Conservation (phyloP, 2,888 invertebrate species). For the Priocnemis perturbator region DNA sequence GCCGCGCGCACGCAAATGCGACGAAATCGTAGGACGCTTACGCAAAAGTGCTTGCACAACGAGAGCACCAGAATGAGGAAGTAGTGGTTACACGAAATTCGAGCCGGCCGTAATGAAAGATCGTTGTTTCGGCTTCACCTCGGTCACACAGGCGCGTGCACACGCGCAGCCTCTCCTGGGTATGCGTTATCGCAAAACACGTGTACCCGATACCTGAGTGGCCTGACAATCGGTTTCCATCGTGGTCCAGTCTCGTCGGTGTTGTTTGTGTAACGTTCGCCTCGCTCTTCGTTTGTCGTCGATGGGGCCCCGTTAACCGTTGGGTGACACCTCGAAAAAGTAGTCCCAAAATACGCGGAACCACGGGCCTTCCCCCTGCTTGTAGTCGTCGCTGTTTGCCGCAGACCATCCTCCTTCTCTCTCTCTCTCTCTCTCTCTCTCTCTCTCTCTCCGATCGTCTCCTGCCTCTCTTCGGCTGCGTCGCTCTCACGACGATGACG, state of each 20-base stretch:
- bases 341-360: constrained; percentile 69
- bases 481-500: constrained; percentile 16
- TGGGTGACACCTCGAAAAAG: constrained; percentile 63
- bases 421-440: not conserved
- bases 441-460: constrained; percentile 2
- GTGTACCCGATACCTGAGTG: constrained; percentile 65
- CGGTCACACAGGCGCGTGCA: no score
- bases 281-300: constrained; percentile 32
- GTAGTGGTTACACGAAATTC: no score
- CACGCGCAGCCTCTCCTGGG: no score
- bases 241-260: constrained; percentile 31
- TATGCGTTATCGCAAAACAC: constrained; percentile 58
- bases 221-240: constrained; percentile 60
- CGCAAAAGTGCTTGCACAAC: no score
- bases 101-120: no score
- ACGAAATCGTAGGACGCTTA: no score
- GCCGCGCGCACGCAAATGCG: no score
- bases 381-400: constrained; percentile 9
- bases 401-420: not conserved
- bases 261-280: constrained; percentile 1
- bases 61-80: no score
- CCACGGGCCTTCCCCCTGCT: constrained; percentile 22
- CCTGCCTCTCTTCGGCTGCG: constrained; percentile 17
- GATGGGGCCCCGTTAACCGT: constrained; percentile 48
- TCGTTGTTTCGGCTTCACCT: no score